phyloP scores from a whole-genome alignment of 2,888 invertebrate species.

The Serripes groenlandicus region DNA sequence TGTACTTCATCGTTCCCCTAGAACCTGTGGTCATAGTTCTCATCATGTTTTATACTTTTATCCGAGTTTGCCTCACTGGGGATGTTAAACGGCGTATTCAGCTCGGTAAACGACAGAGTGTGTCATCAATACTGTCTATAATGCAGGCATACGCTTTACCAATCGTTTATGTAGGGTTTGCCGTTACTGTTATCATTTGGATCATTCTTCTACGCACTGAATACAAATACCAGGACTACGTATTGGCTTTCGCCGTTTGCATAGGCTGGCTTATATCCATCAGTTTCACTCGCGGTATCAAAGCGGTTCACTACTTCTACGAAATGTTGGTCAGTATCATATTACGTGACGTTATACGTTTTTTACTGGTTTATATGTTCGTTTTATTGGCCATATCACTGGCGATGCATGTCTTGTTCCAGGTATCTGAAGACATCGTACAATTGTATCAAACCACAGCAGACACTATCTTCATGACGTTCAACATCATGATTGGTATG shows the following conservation, averaged over 20 bases:
- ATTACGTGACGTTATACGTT: conserved; percentile 78
- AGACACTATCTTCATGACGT: conserved; percentile 79
- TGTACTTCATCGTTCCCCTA: conserved; percentile 71
- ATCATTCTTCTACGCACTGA: conserved; percentile 64
- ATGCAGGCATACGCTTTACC: conserved; percentile 47
- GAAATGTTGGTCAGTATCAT: conserved; percentile 83
- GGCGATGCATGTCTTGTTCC: conserved; percentile 81
- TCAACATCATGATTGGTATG: conserved; percentile 83
- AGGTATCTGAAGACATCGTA: conserved; percentile 63
- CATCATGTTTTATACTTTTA: conserved; percentile 40
- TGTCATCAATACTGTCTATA: conserved; percentile 18
- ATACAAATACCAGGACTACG: conserved; percentile 73
- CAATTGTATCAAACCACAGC: conserved; percentile 67
- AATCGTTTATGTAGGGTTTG: conserved; percentile 58
- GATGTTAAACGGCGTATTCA: conserved; percentile 29
- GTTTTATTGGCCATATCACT: conserved; percentile 82
- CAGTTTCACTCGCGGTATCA: conserved; percentile 82
- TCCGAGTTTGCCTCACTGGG: background rate
- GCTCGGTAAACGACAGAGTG: background rate
- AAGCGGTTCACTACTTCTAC: conserved; percentile 81
- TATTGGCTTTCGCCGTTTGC: conserved; percentile 77
- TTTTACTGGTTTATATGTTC: conserved; percentile 81
- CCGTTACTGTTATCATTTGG: conserved; percentile 75
- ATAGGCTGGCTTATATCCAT: conserved; percentile 83
- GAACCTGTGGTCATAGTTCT: conserved; percentile 73